Evolutionary conservation across 2,797 vertebrate genomes (phyloP).

Genomic region (Falco concolor): DNA sequence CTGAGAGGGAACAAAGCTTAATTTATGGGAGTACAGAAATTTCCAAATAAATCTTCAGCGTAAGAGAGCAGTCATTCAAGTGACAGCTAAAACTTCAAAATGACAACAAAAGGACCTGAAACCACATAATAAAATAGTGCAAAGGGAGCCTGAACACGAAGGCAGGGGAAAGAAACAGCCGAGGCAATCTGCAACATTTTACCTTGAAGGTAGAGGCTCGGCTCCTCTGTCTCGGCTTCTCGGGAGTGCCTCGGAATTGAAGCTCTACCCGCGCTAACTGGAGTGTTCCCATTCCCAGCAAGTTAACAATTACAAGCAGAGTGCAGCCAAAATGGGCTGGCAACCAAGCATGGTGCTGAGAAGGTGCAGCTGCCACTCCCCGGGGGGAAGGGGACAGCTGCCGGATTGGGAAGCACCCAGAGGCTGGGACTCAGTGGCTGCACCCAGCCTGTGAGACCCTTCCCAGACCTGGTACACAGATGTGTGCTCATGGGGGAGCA

Average conservation of each 20-base stretch:
- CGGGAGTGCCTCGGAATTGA: conserved; percentile 15
- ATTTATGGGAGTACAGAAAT: conserved; percentile 9
- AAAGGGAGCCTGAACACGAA: background rate
- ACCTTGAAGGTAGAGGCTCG: background rate
- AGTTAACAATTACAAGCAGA: conserved; percentile 70
- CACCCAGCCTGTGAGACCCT: background rate
- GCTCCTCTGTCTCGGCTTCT: background rate
- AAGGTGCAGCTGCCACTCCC: background rate
- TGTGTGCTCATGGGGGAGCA: background rate
- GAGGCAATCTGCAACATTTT: rapidly evolving
- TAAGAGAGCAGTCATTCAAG: background rate
- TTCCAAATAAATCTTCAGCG: background rate
- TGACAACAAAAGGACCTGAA: background rate
- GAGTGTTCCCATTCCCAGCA: conserved; percentile 64
- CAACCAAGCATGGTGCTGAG: background rate
- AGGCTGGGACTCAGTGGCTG: background rate
- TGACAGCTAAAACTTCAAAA: background rate
- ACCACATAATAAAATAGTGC: background rate
- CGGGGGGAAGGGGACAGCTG: background rate
- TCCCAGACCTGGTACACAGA: background rate
- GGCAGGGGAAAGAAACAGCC: background rate
- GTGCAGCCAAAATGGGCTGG: conserved; percentile 43
- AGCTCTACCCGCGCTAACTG: conserved; percentile 45
- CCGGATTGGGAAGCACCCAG: background rate
- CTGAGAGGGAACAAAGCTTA: conserved; percentile 40